Base-by-base conservation (phyloP, 1,140 invertebrate genomes). In the Zaprionus lachaisei region DNA sequence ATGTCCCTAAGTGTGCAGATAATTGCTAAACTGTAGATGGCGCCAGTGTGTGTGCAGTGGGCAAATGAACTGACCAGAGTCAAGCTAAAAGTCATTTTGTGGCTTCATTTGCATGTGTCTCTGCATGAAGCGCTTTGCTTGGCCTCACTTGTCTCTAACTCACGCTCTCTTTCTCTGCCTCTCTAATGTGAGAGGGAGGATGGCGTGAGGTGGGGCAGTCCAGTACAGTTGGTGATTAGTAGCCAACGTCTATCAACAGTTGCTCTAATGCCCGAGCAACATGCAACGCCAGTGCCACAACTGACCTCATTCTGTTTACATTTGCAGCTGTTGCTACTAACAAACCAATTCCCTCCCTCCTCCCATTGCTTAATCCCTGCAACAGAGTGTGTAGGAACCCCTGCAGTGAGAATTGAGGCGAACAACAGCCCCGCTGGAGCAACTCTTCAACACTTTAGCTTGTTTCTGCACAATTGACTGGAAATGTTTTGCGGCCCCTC, bases 291-390 rank as follows among this genome's bases (percentile, higher is more conserved):
- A 80, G 41, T 34, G 11, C 34, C 22, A 66, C 65, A 70, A 89
- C 75, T 90, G 84, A 89, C 84, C 84, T 79, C 81, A 89, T 90
- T 89, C 68, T 81, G 75, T 90, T 84, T 89, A 69, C 78, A 81
- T 66, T 84, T 83, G 85, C 84, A 90, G 84, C 79, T 90, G 84
- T 84, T 84, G 84, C 84, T 67, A 70, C 55, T 41, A 72, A 73
- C 75, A 67, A 68, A 51, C 65, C 44, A 62, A 51, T 28, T 6
- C 14, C 37, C 12, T 4, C 69, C 44, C n/a, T 4, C 28, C 38
- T 37, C 76, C 54, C 14, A 3, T 26, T 24, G 57, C 4, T 54
- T 47, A 60, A 55, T 20, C 47, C 15, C 20, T n/a, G 11, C 34
- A 24, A n/a, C 41, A 17, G n/a, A 37, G 28, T 57, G 15, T 15